Conservation (phyloP, 64 coral and sea anemone genomes). For the Anthopleura sola region DNA sequence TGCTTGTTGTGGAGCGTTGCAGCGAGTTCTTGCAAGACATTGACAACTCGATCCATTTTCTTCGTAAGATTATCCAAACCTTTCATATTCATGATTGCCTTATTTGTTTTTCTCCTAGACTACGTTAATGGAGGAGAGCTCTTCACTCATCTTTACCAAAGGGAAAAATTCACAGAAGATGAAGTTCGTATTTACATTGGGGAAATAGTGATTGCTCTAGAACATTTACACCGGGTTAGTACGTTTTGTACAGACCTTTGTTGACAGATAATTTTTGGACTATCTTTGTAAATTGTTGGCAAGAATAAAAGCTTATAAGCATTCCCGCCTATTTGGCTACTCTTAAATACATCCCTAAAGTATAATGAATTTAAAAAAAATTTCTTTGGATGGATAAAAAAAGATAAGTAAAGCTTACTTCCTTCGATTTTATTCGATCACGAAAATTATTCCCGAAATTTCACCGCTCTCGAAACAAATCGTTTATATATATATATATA, state of each 20-base stretch:
- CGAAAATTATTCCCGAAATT: neutral
- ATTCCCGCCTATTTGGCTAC: neutral
- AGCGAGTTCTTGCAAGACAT: neutral
- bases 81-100: conserved; percentile 6
- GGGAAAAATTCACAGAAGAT: conserved; percentile 96
- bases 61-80: neutral
- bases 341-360: neutral
- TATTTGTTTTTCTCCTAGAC: conserved; percentile 59
- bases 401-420: neutral
- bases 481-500: neutral
- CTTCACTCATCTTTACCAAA: conserved; percentile 94
- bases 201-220: conserved; percentile 92
- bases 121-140: conserved; percentile 95
- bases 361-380: neutral
- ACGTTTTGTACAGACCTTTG: neutral
- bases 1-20: conserved; percentile 10
- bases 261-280: conserved; percentile 13
- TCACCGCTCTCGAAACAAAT: neutral
- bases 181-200: conserved; percentile 97
- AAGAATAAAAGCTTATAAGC: neutral
- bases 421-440: neutral
- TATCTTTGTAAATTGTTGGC: neutral
- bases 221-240: conserved; percentile 92
- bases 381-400: neutral
- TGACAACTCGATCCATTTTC: conserved; percentile 10